phyloP scores from a whole-genome alignment of 2,113 vertebrate species.

The Sterrhoptilus dennistouni region DNA sequence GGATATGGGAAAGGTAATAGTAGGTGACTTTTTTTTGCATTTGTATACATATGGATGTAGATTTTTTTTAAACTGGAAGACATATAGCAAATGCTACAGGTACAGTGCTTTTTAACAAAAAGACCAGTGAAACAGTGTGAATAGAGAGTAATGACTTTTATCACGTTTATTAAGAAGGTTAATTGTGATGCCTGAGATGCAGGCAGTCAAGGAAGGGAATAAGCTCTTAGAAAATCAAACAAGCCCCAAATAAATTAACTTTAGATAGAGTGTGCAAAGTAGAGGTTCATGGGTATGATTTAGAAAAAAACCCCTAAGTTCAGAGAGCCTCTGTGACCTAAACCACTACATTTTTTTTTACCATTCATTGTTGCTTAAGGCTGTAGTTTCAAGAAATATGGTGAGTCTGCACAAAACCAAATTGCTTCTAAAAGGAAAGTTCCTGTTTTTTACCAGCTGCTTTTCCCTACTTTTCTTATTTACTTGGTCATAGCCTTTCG shows the following conservation, averaged over 20 bases:
- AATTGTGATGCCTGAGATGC: neutral
- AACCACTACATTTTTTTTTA: neutral
- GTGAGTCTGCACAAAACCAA: neutral
- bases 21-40: neutral
- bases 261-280: neutral
- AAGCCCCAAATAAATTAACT: neutral
- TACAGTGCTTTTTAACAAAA: neutral
- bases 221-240: neutral
- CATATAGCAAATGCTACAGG: neutral
- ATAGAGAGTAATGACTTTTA: neutral
- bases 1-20: neutral
- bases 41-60: neutral
- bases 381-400: neutral
- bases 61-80: neutral
- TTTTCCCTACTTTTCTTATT: neutral
- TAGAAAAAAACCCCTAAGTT: neutral
- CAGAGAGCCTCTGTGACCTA: neutral
- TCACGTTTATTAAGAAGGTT: neutral
- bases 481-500: neutral
- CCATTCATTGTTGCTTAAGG: neutral
- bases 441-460: neutral
- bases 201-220: neutral
- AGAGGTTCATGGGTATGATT: neutral
- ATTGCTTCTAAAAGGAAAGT: neutral
- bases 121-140: neutral